These are phyloP conservation scores for Lasioglossum vierecki DNA, from an alignment of 2,888 invertebrate genomes.

Conservation along the genomic window DNA sequence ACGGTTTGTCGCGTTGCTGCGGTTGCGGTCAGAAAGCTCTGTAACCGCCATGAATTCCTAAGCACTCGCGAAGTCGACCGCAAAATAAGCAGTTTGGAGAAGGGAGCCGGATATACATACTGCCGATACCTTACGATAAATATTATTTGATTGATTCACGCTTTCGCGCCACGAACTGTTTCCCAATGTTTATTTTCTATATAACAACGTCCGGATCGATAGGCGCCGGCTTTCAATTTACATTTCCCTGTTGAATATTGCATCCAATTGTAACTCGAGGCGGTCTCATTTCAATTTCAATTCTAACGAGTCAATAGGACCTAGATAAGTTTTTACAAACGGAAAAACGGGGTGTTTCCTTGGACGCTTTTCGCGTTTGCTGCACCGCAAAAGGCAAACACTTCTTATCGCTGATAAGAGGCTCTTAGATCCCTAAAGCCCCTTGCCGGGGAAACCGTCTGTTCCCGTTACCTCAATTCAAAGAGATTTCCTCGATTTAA, in stretches of 20 bases:
- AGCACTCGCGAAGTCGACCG: constrained; percentile 24
- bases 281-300: not conserved
- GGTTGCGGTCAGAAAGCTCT: constrained; percentile 31
- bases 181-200: not conserved
- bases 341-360: not conserved
- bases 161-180: not conserved
- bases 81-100: constrained; percentile 22
- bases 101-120: not conserved
- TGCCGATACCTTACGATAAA: not conserved
- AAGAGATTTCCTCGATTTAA: not conserved
- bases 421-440: not conserved
- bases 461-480: not conserved
- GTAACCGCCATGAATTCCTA: constrained; percentile 37
- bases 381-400: constrained; percentile 33
- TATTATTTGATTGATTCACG: not conserved
- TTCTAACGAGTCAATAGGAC: not conserved
- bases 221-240: not conserved
- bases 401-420: constrained; percentile 24
- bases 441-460: not conserved
- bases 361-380: not conserved
- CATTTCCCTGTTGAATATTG: constrained; percentile 4
- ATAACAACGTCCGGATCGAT: not conserved
- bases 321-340: not conserved
- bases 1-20: constrained; percentile 23
- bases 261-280: not conserved